Evolutionary conservation across 2,888 invertebrate species (phyloP).

Genomic region (Lepidocyrtinus sp.): DNA sequence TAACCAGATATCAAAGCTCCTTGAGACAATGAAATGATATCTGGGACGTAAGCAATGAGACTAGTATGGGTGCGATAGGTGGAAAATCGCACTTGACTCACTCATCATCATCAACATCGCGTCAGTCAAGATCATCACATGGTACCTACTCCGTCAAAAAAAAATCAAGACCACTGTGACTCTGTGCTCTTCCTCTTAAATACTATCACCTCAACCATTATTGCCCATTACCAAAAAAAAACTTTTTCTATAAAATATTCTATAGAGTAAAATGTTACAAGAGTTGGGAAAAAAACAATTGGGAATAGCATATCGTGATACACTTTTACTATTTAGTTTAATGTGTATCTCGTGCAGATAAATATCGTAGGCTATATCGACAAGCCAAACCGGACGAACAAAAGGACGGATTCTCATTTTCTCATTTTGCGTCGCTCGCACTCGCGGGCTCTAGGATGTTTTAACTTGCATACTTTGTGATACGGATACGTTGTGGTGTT

Average conservation of each 20-base stretch:
- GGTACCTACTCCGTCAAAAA: not conserved
- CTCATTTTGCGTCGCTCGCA: not conserved
- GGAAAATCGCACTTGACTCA: conserved; percentile 40
- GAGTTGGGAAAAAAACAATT: no score
- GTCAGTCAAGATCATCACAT: not conserved
- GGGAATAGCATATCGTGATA: not conserved
- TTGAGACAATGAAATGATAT: not conserved
- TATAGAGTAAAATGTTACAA: not conserved
- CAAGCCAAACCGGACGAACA: not conserved
- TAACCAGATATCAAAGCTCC: not conserved
- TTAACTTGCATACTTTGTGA: not conserved
- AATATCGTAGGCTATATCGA: not conserved
- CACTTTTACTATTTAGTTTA: not conserved
- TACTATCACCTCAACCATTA: not conserved
- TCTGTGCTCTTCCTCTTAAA: not conserved
- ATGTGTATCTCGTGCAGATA: not conserved
- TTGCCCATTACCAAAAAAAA: not conserved
- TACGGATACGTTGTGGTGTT: not conserved
- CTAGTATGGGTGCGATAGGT: not conserved
- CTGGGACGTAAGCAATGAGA: not conserved
- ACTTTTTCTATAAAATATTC: not conserved
- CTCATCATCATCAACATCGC: conserved; percentile 16
- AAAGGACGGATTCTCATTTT: not conserved
- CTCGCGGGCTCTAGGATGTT: no score
- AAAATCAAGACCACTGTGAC: no score